Conservation (phyloP, 2,888 invertebrate species). For the Polydrusus cervinus region DNA sequence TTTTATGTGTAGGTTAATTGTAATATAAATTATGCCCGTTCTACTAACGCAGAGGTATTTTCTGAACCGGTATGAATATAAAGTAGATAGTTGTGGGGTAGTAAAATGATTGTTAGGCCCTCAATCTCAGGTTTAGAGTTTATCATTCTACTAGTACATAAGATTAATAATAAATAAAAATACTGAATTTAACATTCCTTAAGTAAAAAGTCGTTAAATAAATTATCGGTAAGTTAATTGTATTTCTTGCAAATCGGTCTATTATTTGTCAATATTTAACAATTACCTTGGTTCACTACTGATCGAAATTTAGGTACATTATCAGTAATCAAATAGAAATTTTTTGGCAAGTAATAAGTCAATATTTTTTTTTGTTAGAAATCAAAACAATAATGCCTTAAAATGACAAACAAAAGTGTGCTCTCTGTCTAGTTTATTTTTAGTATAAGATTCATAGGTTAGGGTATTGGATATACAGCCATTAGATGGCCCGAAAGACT, state of each 20-base stretch:
- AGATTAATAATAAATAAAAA: constrained; percentile 53
- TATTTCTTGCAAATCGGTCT: constrained; percentile 42
- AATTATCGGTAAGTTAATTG: constrained; percentile 30
- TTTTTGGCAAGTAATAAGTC: constrained; percentile 32
- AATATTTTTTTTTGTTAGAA: constrained; percentile 46
- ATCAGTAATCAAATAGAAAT: constrained; percentile 9
- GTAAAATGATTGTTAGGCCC: constrained; percentile 67
- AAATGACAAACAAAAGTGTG: constrained; percentile 64
- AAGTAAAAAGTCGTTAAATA: constrained; percentile 44
- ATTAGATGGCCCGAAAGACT: constrained; percentile 65
- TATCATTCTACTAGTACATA: constrained; percentile 55
- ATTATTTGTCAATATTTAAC: constrained; percentile 52
- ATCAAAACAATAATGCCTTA: constrained; percentile 63
- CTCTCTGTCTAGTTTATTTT: constrained; percentile 63
- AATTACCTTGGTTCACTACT: constrained; percentile 26
- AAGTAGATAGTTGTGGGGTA: constrained; percentile 63
- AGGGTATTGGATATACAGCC: constrained; percentile 59
- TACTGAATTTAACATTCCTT: constrained; percentile 60
- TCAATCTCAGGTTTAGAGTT: constrained; percentile 68
- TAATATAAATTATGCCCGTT: constrained; percentile 66
- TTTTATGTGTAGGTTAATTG: constrained; percentile 68
- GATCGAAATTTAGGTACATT: constrained; percentile 18
- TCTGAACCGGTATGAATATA: constrained; percentile 50
- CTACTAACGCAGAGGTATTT: constrained; percentile 56
- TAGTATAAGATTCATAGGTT: constrained; percentile 57